These are phyloP conservation scores for Dolichallabes microphthalmus DNA, from an alignment of 2,113 vertebrate genomes.

Conservation along the genomic window DNA sequence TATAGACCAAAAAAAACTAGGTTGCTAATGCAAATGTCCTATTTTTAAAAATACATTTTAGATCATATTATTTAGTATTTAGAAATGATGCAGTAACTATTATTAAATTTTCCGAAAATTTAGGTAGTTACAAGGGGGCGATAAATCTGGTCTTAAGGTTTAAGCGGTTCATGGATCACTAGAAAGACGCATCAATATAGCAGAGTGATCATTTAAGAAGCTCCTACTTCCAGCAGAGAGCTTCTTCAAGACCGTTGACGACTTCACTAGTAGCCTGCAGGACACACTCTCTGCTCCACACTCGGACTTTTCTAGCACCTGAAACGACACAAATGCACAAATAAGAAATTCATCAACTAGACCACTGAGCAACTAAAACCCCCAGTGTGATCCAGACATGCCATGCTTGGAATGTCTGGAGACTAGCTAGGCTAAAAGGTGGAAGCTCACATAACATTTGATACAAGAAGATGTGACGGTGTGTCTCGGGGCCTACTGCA, in stretches of 20 bases:
- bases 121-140: no score
- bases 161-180: neutral
- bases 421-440: neutral
- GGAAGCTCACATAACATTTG: neutral
- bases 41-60: no score
- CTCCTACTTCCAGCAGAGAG: slow-evolving; percentile 94
- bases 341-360: neutral
- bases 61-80: neutral
- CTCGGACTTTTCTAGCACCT: slow-evolving; percentile 81
- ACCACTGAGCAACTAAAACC: neutral
- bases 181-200: neutral
- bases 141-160: neutral
- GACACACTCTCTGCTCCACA: slow-evolving; percentile 87
- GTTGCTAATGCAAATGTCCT: neutral
- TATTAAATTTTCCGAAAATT: neutral
- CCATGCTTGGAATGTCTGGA: neutral
- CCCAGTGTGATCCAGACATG: neutral
- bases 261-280: slow-evolving; percentile 92
- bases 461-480: neutral
- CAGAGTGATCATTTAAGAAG: neutral
- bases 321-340: slow-evolving; percentile 24
- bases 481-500: no score
- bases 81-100: neutral
- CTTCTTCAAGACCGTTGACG: slow-evolving; percentile 84
- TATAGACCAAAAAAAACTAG: neutral